Evolutionary conservation across 2,888 invertebrate genomes (phyloP), one percentile per base, ranked within the genome.

Genomic region (Drosophila emarginata): DNA sequence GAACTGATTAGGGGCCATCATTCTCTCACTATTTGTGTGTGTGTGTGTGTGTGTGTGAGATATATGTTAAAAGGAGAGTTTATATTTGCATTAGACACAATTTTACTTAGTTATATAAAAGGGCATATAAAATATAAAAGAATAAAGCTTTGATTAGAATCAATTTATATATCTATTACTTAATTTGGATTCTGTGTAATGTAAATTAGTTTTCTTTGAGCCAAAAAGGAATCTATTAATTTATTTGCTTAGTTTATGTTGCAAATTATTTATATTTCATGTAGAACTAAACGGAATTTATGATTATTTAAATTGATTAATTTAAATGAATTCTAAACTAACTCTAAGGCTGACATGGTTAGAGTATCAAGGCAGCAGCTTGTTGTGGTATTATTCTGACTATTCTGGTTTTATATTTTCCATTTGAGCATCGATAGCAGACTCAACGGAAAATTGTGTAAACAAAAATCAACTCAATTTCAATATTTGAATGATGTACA

Each of bases 1-100:
- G 52, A 45, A 23, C 67, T 64, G 72, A 84, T 81, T 87, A 80
- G 77, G 67, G 72, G 70, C 78, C 79, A 71, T 56, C 21, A 45
- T 21, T 45, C 54, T 58, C 56, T n/a, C 64, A 28, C 50, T 45
- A 5, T 26, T 1, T 6, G 39, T 68, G 72, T 66, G n/a, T 21
- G 53, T 5, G 50, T 51, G 18, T 52, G 12, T 72, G 50, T 39
- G 21, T 63, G 45, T 66, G 72, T 66, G n/a, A 18, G 53, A 5
- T 26, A 5, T 12, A 14, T 32, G 21, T 51, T 54, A 9, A 32
- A 32, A 12, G 1, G 56, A 32, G 51, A 52, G 60, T 61, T 54
- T 70, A 56, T 53, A 66, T 72, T 59, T 37, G 53, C 18, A 21
- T 54, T 54, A 32, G 23, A 28, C 11, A 28, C 18, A 18, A 28